Base-by-base conservation (phyloP, 1,140 invertebrate species). In the Microplitis demolitor region DNA sequence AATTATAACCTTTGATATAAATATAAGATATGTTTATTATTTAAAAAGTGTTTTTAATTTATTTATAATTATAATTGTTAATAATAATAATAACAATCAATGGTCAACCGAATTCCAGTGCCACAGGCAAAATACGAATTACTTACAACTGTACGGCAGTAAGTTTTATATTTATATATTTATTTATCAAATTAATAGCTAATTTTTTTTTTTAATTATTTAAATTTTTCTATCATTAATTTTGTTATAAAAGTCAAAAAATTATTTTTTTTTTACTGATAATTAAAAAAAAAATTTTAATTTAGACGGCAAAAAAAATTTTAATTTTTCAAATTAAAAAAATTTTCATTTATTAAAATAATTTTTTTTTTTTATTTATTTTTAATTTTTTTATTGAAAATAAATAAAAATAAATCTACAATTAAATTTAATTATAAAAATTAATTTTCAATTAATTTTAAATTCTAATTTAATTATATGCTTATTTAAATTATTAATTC, bases 61-160 rank as follows among this genome's bases (percentile, higher is more conserved):
- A 24, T 58, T 24, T 24, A 1, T 24, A 24, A 24, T 24, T 11
- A 9, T 58, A 31, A 31, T 9, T 11, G 9, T 6, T 58, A 24
- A 8, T 58, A 24, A 45, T 58, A 31, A 58, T 24, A 24, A 24
- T 4, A 24, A 6, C 75, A 66, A 74, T 82, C 80, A 80, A 82
- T 82, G 80, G 80, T 82, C 81, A 78, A 82, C 67, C 80, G 80
- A 80, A 79, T 78, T 62, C 73, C 79, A 33, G 76, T 78, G 71
- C 78, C 75, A 45, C 79, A 78, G 74, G 76, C 81, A 51, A 82
- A 82, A 50, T 81, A 82, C 78, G 79, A 82, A 78, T 78, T 82
- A 51, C 62, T 82, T 73, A 79, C 74, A 34, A 75, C 77, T 51
- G 74, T 80, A 74, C 75, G 75, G 75, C 79, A 80, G 81, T 82